phyloP scores from a whole-genome alignment of 2,797 vertebrate species.

The Micropoecilia bifurca region DNA sequence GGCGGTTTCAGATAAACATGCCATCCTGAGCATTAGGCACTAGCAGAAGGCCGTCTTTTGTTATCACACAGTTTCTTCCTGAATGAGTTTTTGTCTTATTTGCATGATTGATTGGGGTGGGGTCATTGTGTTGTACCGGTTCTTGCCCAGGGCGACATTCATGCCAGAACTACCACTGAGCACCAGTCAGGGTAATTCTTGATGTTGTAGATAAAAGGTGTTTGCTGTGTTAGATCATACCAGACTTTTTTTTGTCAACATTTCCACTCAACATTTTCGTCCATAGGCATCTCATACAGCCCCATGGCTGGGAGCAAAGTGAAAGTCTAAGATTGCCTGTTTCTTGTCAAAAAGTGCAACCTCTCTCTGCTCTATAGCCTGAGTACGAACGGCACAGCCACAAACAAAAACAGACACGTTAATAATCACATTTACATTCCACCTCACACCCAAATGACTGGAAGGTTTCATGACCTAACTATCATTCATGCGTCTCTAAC shows the following conservation, averaged over 20 bases:
- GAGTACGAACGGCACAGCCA: neutral
- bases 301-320: neutral
- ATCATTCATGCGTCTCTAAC: slow-evolving; percentile 71
- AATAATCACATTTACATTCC: slow-evolving; percentile 61
- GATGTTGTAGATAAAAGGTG: neutral
- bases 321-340: slow-evolving; percentile 21
- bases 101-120: neutral
- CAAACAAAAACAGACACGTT: slow-evolving; percentile 39
- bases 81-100: neutral
- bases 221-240: neutral
- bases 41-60: neutral
- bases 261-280: neutral
- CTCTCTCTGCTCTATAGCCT: slow-evolving; percentile 7
- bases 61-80: neutral
- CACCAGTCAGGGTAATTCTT: neutral
- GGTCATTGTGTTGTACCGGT: neutral
- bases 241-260: neutral
- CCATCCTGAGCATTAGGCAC: neutral
- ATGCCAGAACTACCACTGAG: neutral
- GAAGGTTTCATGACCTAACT: slow-evolving; percentile 60
- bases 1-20: neutral
- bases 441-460: slow-evolving; percentile 47
- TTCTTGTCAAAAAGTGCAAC: slow-evolving; percentile 27
- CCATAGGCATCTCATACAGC: neutral
- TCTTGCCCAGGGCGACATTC: neutral